A percentile compares a stretch with the other conserved stretches of the same genome.
Evolutionary conservation across 2,888 invertebrate species (phyloP).

Genomic region (Tachystola acroxantha): DNA sequence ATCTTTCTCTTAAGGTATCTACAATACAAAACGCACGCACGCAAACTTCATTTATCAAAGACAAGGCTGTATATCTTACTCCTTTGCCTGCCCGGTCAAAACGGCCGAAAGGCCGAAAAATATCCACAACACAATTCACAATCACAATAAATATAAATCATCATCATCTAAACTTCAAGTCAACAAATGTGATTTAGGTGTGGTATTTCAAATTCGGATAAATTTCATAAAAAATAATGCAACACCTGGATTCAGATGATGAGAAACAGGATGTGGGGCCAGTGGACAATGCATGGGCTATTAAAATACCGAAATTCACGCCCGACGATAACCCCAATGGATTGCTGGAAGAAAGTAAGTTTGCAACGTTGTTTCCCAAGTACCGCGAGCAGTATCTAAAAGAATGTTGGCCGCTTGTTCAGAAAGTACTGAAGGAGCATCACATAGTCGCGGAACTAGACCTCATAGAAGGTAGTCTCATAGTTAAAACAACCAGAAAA

Average conservation of each 20-base stretch:
- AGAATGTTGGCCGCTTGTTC: conserved; percentile 96
- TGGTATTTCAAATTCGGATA: too few species aligned
- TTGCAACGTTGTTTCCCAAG: conserved; percentile 97
- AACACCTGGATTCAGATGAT: conserved; percentile 34
- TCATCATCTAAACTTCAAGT: too few species aligned
- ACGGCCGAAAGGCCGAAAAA: too few species aligned
- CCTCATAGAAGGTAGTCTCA: conserved; percentile 95
- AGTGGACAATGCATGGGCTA: conserved; percentile 90
- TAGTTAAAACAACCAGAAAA: conserved; percentile 95
- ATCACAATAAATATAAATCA: too few species aligned
- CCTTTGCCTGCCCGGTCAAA: too few species aligned
- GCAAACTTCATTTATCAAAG: too few species aligned
- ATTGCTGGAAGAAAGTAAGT: conserved; percentile 94
- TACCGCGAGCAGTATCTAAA: conserved; percentile 97
- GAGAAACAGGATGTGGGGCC: conserved; percentile 64
- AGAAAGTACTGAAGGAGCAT: conserved; percentile 89
- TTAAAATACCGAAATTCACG: conserved; percentile 92
- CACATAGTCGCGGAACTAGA: conserved; percentile 92
- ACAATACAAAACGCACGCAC: too few species aligned
- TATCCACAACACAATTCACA: too few species aligned
- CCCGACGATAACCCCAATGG: conserved; percentile 93
- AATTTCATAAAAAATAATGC: too few species aligned
- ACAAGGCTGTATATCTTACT: too few species aligned
- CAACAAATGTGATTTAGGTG: too few species aligned
- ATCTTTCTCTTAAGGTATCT: too few species aligned